These are phyloP conservation scores for Rafetus swinhoei DNA, from an alignment of 2,113 vertebrate genomes.

Conservation along the genomic window DNA sequence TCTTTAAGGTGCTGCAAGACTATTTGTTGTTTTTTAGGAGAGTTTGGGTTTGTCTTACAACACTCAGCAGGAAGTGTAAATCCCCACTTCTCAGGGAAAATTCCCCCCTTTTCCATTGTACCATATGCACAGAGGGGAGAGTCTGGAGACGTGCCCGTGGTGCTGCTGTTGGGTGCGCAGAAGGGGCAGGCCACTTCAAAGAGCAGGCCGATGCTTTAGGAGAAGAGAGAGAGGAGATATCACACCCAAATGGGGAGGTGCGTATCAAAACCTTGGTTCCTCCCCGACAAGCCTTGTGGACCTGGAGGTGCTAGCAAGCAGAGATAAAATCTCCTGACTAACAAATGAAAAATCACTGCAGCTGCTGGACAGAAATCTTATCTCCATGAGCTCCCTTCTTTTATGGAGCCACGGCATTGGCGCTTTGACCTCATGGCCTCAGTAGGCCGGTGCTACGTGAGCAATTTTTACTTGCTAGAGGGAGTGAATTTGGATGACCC, in stretches of 20 bases:
- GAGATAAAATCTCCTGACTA: background rate
- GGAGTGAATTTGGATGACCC: background rate
- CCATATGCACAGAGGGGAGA: background rate
- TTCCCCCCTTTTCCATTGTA: background rate
- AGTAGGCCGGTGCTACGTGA: background rate
- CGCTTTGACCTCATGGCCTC: background rate
- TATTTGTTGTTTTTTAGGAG: too few relatives aligned
- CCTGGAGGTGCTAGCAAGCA: rapidly evolving
- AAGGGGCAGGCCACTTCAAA: background rate
- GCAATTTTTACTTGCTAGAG: background rate
- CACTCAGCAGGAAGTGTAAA: background rate
- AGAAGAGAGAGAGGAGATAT: background rate
- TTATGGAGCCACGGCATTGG: background rate
- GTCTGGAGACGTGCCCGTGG: background rate
- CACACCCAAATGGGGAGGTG: background rate
- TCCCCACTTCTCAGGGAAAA: background rate
- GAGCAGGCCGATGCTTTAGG: background rate
- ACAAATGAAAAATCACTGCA: background rate
- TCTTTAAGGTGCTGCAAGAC: too few relatives aligned
- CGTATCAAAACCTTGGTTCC: background rate
- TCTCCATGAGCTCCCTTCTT: background rate
- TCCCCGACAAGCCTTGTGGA: background rate
- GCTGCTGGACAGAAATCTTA: background rate
- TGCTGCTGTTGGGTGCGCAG: background rate
- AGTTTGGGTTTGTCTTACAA: background rate